Evolutionary conservation across 1,140 invertebrate genomes (phyloP), one percentile per base, ranked within the genome.

Genomic region (Bombus confusus): DNA sequence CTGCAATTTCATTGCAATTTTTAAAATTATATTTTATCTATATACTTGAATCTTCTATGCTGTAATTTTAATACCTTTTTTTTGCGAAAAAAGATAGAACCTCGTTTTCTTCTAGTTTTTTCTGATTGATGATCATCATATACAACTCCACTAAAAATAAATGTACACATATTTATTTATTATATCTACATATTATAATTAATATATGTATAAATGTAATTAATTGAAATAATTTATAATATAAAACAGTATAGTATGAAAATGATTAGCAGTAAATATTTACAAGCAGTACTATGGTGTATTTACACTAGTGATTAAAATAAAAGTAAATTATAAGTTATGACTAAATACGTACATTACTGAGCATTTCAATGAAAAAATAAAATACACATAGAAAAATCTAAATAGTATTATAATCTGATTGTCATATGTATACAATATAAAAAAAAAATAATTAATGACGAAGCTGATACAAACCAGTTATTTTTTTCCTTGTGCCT

Each of bases 71-170:
- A 59, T 94, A 97, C 97, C 95, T 98, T 98, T 94, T 98, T 98
- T 95, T 98, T 98, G 85, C 98, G 97, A 92, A 98, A 98, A 96
- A 98, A 98, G 71, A 98, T 95, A 82, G 98, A 98, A 66, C 98
- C 98, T 73, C 98, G 96, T 95, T 98, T 98, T 86, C 97, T 96
- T 92, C 98, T 95, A 62, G 93, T 93, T 93, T 98, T 98, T 91
- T 98, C 97, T 62, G 97, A 96, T 92, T 97, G 97, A 92, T 97
- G 96, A 92, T 98, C 95, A 59, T 95, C 97, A 90, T 97, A 98
- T n/a, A 96, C 96, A 41, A 87, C 87, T n/a, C 89, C 88, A 85
- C 94, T 94, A 88, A 80, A 94, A 94, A 85, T 43, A 64, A 82
- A 76, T 75, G 43, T 64, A n/a, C 18, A 83, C 22, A 75, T 5